These are phyloP conservation scores for Hyperoplus lanceolatus DNA, from an alignment of 2,797 vertebrate species.

Conservation along the genomic window DNA sequence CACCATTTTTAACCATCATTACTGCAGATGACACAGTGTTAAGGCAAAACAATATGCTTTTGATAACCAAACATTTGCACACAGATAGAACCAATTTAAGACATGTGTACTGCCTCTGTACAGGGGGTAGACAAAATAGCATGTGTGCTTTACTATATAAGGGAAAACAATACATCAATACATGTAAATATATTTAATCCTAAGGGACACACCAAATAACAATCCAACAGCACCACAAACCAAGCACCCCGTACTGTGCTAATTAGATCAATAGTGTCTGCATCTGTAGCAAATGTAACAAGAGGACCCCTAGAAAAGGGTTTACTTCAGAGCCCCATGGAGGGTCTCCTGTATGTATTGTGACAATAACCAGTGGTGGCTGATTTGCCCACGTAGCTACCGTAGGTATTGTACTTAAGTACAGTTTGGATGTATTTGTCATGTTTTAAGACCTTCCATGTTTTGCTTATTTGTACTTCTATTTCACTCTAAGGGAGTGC, in stretches of 20 bases:
- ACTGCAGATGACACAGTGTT: slow-evolving; percentile 5
- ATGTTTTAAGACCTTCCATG: no score
- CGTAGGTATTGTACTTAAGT: no score
- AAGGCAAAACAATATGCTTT: background rate
- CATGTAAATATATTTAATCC: background rate
- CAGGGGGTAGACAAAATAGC: background rate
- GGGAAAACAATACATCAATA: background rate
- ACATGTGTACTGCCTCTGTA: background rate
- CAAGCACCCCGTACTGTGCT: background rate
- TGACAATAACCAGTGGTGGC: background rate
- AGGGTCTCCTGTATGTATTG: background rate
- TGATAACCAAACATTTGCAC: background rate
- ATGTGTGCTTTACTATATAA: background rate
- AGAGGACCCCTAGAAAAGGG: background rate
- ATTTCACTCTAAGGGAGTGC: no score
- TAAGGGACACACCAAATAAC: background rate
- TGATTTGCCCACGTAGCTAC: no score
- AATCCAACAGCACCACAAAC: background rate
- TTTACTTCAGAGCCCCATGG: background rate
- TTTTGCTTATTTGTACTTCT: no score
- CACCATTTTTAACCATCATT: slow-evolving; percentile 12
- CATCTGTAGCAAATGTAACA: background rate
- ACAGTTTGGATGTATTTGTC: no score
- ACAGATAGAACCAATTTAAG: background rate
- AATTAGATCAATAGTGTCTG: background rate